These are phyloP conservation scores for Allobates femoralis DNA, from an alignment of 2,797 vertebrate genomes.

Conservation along the genomic window DNA sequence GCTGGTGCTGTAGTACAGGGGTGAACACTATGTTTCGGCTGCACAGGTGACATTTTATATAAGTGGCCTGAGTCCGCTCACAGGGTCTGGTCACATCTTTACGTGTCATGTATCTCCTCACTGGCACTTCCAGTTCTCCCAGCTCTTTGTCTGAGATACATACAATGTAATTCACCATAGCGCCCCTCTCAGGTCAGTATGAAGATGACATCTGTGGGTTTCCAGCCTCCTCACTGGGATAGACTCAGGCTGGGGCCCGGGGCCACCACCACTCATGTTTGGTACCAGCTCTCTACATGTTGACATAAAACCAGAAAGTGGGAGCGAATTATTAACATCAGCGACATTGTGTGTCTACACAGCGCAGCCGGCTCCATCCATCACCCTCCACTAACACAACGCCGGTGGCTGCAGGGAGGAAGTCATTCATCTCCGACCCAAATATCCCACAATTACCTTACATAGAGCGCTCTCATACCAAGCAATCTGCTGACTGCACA, in stretches of 20 bases:
- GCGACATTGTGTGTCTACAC: background rate
- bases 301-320: rapidly evolving
- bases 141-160: background rate
- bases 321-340: conserved; percentile 34
- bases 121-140: background rate
- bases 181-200: background rate
- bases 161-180: background rate
- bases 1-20: background rate
- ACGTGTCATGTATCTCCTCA: background rate
- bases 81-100: background rate
- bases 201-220: background rate
- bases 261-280: background rate
- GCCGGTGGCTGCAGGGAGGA: conserved; percentile 68
- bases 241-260: background rate
- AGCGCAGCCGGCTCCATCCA: conserved; percentile 56
- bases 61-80: background rate
- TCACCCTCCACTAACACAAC: conserved; percentile 65
- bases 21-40: too few species aligned
- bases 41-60: too few species aligned
- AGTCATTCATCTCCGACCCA: conserved; percentile 66
- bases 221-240: background rate
- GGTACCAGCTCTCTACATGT: background rate
- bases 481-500: background rate
- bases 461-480: background rate
- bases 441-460: conserved; percentile 57